Evolutionary conservation across 2,797 vertebrate species (phyloP).

Genomic region (Myripristis jacobus): DNA sequence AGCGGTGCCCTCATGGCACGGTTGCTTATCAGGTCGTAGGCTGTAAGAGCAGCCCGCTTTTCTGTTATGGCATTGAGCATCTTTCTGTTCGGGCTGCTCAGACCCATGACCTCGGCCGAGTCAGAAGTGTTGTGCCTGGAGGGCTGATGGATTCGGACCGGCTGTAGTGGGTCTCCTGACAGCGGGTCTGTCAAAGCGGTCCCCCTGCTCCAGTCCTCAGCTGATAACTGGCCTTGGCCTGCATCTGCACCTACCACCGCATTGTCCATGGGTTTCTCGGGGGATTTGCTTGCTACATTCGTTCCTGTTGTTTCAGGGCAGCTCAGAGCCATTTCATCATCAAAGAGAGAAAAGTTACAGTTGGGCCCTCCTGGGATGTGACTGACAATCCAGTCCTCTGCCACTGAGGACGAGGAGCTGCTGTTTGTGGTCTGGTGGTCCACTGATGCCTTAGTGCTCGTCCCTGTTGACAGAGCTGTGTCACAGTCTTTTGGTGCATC

Average conservation of each 20-base stretch:
- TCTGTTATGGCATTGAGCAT: conserved; percentile 84
- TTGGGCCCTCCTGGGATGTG: conserved; percentile 57
- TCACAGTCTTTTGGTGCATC: conserved; percentile 3
- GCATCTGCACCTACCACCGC: conserved; percentile 10
- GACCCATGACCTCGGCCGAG: conserved; percentile 43
- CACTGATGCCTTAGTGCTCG: conserved; percentile 18
- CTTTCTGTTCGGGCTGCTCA: conserved; percentile 70
- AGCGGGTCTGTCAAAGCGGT: conserved; percentile 77
- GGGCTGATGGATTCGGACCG: conserved; percentile 85
- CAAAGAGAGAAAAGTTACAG: conserved; percentile 57
- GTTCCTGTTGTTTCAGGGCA: conserved; percentile 24
- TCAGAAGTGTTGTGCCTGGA: conserved; percentile 36
- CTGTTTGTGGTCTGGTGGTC: conserved; percentile 64
- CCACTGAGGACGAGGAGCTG: conserved; percentile 81
- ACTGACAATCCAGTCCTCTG: conserved; percentile 80
- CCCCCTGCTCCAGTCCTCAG: conserved; percentile 91
- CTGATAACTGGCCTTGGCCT: conserved; percentile 73
- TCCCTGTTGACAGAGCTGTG: background rate
- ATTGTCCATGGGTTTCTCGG: conserved; percentile 4
- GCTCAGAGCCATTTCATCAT: conserved; percentile 49
- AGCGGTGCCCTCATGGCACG: conserved; percentile 85
- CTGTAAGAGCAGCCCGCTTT: conserved; percentile 87
- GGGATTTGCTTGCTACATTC: background rate
- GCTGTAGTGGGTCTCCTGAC: conserved; percentile 84
- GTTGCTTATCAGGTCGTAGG: conserved; percentile 92